A percentile compares a stretch with the other conserved stretches of the same genome.
Conservation (phyloP, 2,888 invertebrate species). For the Synanthedon vespiformis region DNA sequence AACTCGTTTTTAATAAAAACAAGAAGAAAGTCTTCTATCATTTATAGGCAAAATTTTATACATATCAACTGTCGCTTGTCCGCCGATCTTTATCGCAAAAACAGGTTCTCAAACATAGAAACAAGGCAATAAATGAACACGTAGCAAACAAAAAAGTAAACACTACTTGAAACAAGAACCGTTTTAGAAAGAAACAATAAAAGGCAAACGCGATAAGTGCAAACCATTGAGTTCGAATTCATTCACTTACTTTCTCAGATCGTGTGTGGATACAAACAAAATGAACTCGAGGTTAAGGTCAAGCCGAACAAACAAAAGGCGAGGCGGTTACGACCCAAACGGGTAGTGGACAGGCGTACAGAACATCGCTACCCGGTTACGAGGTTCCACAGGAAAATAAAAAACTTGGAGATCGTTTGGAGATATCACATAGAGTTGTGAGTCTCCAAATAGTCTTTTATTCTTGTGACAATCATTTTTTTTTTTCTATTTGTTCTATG, state of each 20-base stretch:
- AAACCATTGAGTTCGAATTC: background rate
- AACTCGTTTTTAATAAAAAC: too few species aligned
- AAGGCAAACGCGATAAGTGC: background rate
- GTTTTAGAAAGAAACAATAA: background rate
- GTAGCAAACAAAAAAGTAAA: background rate
- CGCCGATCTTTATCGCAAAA: background rate
- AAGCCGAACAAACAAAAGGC: conserved; percentile 9
- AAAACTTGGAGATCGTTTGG: conserved; percentile 10
- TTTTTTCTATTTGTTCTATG: too few species aligned
- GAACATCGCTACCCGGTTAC: conserved; percentile 54
- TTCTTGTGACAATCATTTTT: too few species aligned
- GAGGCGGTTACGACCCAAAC: conserved; percentile 20
- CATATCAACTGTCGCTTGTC: too few species aligned
- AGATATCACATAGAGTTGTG: conserved; percentile 22
- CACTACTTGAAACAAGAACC: background rate
- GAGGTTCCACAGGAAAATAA: conserved; percentile 10
- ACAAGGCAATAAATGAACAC: background rate
- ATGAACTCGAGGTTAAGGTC: conserved; percentile 7
- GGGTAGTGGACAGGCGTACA: conserved; percentile 17
- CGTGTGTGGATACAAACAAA: background rate
- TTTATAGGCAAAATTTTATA: too few species aligned
- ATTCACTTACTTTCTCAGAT: background rate
- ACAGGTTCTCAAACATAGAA: background rate
- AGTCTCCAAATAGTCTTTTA: background rate
- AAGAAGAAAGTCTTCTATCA: too few species aligned